A percentile compares a stretch with the other conserved stretches of the same genome.
phyloP scores from a whole-genome alignment of 1,140 invertebrate genomes.

The Sesamia nonagrioides region DNA sequence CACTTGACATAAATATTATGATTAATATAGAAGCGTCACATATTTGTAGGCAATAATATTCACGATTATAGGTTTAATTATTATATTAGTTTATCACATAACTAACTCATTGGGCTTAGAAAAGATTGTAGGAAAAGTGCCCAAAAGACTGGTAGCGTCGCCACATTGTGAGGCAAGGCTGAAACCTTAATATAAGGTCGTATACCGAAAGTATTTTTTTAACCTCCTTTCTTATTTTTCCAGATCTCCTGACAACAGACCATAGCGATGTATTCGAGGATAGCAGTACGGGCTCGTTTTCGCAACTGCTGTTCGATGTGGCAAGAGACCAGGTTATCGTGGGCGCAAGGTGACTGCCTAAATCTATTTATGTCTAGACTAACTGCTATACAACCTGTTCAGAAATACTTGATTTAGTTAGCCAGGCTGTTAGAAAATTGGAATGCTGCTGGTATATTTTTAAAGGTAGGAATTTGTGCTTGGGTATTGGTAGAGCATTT shows the following conservation, averaged over 20 bases:
- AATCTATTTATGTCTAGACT: slow-evolving; percentile 53
- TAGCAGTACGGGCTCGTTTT: slow-evolving; percentile 91
- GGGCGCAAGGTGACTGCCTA: slow-evolving; percentile 91
- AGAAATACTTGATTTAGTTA: slow-evolving; percentile 33
- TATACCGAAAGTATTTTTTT: neutral
- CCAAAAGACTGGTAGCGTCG: too few relatives aligned
- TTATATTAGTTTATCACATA: too few relatives aligned
- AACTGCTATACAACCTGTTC: slow-evolving; percentile 45
- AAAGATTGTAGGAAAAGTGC: too few relatives aligned
- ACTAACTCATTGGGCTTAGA: too few relatives aligned
- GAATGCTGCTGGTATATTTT: neutral
- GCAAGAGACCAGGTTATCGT: slow-evolving; percentile 94
- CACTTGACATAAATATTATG: too few relatives aligned
- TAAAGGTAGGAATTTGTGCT: neutral
- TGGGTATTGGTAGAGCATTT: neutral
- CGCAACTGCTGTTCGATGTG: slow-evolving; percentile 94
- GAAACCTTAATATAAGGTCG: too few relatives aligned
- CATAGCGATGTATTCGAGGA: slow-evolving; percentile 88
- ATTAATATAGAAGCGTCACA: too few relatives aligned
- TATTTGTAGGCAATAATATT: too few relatives aligned
- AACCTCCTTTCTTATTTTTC: slow-evolving; percentile 53
- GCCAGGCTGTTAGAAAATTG: slow-evolving; percentile 3
- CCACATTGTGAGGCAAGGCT: too few relatives aligned
- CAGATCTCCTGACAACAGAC: slow-evolving; percentile 88
- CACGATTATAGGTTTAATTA: too few relatives aligned